Conservation (phyloP, 1,140 invertebrate species). For the Anoplolepis gracilipes region DNA sequence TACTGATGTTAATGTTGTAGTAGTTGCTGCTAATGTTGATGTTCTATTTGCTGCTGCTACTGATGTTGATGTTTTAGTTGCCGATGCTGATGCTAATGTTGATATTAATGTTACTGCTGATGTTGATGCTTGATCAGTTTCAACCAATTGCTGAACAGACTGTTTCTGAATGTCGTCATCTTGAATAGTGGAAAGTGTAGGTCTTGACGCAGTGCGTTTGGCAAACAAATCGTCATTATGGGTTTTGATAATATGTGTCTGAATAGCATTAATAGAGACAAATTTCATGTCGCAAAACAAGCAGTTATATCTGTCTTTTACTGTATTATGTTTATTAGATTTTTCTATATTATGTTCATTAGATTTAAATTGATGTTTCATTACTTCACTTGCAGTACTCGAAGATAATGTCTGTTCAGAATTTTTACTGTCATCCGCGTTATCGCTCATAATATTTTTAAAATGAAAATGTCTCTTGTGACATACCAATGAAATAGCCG, state of each 20-base stretch:
- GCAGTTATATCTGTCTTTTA: background rate
- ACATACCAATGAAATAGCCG: conserved; percentile 55
- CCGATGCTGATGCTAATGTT: too few species aligned
- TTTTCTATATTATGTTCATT: background rate
- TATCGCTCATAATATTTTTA: background rate
- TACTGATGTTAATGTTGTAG: too few species aligned
- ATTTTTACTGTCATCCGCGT: background rate
- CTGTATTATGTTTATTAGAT: background rate
- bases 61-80: too few species aligned
- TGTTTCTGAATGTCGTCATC: background rate
- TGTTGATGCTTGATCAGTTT: background rate
- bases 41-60: too few species aligned
- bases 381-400: background rate
- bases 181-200: background rate
- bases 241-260: background rate
- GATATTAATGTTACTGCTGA: background rate
- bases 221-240: conserved; percentile 18
- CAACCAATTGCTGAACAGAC: background rate
- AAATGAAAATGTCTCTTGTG: conserved; percentile 73
- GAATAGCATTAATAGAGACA: background rate
- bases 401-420: background rate
- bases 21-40: too few species aligned
- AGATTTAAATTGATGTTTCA: background rate
- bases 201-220: background rate
- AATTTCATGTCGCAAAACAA: conserved; percentile 26